A percentile compares a stretch with the other conserved stretches of the same genome.
phyloP scores from a whole-genome alignment of 2,113 vertebrate species.

The Phycodurus eques region DNA sequence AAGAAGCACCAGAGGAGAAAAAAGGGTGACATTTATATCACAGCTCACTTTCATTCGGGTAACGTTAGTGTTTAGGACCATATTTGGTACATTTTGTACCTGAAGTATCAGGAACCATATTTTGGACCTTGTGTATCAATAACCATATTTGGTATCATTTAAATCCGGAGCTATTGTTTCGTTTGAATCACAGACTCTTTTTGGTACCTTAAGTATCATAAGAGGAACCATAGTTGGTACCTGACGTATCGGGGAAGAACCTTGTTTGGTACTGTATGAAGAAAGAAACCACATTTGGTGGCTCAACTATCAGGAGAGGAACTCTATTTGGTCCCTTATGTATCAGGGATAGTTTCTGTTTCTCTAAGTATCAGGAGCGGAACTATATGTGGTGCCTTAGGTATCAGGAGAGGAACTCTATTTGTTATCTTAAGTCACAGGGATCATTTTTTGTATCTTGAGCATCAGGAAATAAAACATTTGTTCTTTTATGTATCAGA shows the following conservation, averaged over 20 bases:
- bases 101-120: background rate
- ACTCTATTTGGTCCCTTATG: background rate
- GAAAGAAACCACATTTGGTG: too few species aligned
- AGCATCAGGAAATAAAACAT: too few species aligned
- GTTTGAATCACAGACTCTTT: too few species aligned
- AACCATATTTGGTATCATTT: too few species aligned
- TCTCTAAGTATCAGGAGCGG: background rate
- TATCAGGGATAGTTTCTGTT: background rate
- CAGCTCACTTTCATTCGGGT: background rate
- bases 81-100: background rate
- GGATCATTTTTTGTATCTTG: background rate
- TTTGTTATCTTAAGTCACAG: background rate
- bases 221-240: too few species aligned
- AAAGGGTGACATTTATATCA: background rate
- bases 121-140: background rate
- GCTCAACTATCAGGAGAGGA: too few species aligned
- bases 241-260: too few species aligned
- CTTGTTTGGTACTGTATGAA: too few species aligned
- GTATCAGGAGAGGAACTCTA: background rate
- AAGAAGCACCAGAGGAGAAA: slow-evolving; percentile 20
- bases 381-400: background rate
- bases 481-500: background rate
- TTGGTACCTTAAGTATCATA: too few species aligned
- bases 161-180: too few species aligned
- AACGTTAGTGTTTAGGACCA: background rate